These are phyloP conservation scores for Coenonympha arcania DNA, from an alignment of 2,888 invertebrate species.

Conservation along the genomic window DNA sequence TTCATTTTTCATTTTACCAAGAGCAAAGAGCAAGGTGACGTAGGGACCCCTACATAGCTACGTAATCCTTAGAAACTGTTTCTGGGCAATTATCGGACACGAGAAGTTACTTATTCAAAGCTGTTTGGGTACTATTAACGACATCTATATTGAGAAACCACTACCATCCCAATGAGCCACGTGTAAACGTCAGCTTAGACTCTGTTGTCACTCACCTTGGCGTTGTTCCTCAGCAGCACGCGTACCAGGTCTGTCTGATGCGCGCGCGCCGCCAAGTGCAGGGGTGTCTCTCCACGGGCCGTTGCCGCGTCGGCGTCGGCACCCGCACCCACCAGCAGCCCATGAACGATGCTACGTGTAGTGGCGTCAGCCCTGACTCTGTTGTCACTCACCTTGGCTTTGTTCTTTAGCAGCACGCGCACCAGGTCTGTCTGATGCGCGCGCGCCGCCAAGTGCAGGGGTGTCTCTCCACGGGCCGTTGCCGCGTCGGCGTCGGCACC, in stretches of 20 bases:
- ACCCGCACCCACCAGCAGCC: slow-evolving; percentile 92
- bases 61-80: no score
- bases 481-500: slow-evolving; percentile 95
- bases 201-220: slow-evolving; percentile 74
- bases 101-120: no score
- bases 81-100: no score
- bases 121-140: no score
- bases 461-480: slow-evolving; percentile 97
- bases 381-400: slow-evolving; percentile 84
- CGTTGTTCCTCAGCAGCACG: slow-evolving; percentile 94
- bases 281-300: slow-evolving; percentile 95
- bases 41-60: no score
- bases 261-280: slow-evolving; percentile 96
- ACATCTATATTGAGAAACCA: no score
- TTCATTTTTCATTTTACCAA: no score
- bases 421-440: slow-evolving; percentile 99
- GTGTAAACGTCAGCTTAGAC: not conserved
- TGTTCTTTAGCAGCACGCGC: slow-evolving; percentile 93
- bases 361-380: slow-evolving; percentile 91
- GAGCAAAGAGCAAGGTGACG: no score
- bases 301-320: slow-evolving; percentile 96
- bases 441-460: slow-evolving; percentile 94
- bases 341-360: slow-evolving; percentile 99
- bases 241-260: slow-evolving; percentile 98
- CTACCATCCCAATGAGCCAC: no score